Percentiles rank a stretch among this genome's conserved stretches.
phyloP scores from a whole-genome alignment of 2,113 vertebrate species.

The Syngnathus scovelli region DNA sequence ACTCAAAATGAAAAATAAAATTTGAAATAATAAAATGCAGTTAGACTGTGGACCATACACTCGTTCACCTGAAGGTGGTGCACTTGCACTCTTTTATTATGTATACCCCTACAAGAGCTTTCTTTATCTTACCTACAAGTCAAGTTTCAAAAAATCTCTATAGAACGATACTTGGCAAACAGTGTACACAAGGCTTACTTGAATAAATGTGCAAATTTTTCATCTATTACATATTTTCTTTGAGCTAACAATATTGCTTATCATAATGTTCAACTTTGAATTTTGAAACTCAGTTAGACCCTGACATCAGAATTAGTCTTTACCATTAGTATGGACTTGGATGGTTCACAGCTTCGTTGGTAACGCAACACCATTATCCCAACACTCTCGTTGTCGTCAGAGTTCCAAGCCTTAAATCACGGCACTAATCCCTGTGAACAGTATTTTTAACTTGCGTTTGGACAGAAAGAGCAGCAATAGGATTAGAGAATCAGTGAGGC shows the following conservation, averaged over 20 bases:
- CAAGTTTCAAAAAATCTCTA: too few species aligned
- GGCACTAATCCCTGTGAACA: conserved; percentile 67
- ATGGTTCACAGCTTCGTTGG: conserved; percentile 33
- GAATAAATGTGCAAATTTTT: too few species aligned
- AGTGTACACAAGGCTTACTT: too few species aligned
- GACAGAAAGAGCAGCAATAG: conserved; percentile 70
- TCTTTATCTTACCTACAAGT: too few species aligned
- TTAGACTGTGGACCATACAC: background rate
- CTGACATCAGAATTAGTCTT: background rate
- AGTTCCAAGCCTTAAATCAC: conserved; percentile 69
- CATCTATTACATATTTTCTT: background rate
- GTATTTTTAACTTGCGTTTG: conserved; percentile 76
- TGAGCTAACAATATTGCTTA: too few species aligned
- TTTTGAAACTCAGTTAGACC: too few species aligned
- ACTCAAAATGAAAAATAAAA: background rate
- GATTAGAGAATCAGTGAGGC: conserved; percentile 70
- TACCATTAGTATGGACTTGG: conserved; percentile 15
- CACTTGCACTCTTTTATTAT: too few species aligned
- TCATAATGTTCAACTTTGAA: too few species aligned
- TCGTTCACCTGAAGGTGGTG: background rate
- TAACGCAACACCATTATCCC: conserved; percentile 27
- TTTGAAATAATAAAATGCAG: background rate
- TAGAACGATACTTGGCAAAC: too few species aligned
- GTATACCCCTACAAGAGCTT: too few species aligned
- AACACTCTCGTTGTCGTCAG: conserved; percentile 41